These are phyloP conservation scores for Plecturocebus donacophilus DNA, from an alignment of 2,113 vertebrate genomes.

Conservation along the genomic window DNA sequence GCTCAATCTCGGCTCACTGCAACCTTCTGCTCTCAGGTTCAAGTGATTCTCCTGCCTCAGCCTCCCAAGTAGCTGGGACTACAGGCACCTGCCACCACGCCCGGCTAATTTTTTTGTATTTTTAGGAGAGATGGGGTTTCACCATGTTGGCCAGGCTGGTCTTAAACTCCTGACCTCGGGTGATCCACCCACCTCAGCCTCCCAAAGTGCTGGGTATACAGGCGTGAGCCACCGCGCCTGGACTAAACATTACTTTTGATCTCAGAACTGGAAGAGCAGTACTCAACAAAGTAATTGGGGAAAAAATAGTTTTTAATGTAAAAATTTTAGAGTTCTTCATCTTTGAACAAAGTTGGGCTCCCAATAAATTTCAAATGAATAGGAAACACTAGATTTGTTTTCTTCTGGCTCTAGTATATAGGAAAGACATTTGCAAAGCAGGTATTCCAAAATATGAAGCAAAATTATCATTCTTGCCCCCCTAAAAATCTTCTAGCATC, in stretches of 20 bases:
- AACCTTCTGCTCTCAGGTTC: no score
- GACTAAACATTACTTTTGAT: conserved; percentile 9
- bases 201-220: no score
- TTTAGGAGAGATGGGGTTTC: no score
- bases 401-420: conserved; percentile 41
- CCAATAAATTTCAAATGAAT: conserved; percentile 56
- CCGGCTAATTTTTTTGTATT: no score
- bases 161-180: no score
- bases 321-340: neutral
- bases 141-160: no score
- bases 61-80: no score
- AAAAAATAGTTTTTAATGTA: conserved; percentile 20
- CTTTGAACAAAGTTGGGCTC: conserved; percentile 12
- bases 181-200: no score
- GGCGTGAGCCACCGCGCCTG: no score
- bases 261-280: conserved; percentile 12
- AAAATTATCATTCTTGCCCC: conserved; percentile 61
- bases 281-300: neutral
- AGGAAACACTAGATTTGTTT: conserved; percentile 5
- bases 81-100: no score
- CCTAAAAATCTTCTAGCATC: conserved; percentile 77
- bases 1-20: no score
- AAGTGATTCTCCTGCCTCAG: no score
- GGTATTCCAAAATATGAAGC: conserved; percentile 71
- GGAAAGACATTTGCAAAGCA: conserved; percentile 51